Evolutionary conservation across 1,140 invertebrate species (phyloP), one percentile per base, ranked within the genome.

Genomic region (Stegodyphus dumicola): DNA sequence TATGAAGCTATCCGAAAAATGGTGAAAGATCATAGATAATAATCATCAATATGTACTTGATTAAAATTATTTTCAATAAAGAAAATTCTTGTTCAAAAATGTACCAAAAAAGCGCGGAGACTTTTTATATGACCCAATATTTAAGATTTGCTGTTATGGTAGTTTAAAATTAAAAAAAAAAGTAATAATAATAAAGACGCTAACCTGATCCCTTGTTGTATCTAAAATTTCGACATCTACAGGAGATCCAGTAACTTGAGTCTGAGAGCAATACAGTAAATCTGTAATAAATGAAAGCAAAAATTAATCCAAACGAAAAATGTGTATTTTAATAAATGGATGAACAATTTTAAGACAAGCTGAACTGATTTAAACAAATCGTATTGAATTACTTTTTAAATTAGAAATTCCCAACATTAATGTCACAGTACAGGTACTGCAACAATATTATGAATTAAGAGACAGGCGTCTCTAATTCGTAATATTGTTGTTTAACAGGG

Each of bases 171-270:
- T 60, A 2, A 60, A 10, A 7, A 56, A 13, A 56, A 56, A 7
- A 13, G 13, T 56, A 13, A 10, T 60, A 60, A 60, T 60, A 60
- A 10, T 60, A 33, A 60, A 65, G 49, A 56, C 89, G 90, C 92
- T 92, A 88, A 92, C 92, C 89, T 92, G 93, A 88, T 93, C 93
- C 60, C 93, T 93, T 64, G 93, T 94, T n/a, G 95, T 94, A 89
- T 95, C 95, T 65, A 95, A 93, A 65, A 95, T 94, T 91, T 95
- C 94, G 65, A 95, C 92, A 89, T 95, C 94, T 64, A 94, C 91
- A 17, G 93, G 91, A 52, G 92, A 92, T 11, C 89, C 89, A 88
- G 94, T 94, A 71, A 95, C 92, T 54, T 92, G 93, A 56, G 95
- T 92, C 33, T 93, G 94, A 89, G 95, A 94, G 88, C 93, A 92